phyloP scores from a whole-genome alignment of 2,113 vertebrate genomes.

The Cyphomyrus plagiostoma region DNA sequence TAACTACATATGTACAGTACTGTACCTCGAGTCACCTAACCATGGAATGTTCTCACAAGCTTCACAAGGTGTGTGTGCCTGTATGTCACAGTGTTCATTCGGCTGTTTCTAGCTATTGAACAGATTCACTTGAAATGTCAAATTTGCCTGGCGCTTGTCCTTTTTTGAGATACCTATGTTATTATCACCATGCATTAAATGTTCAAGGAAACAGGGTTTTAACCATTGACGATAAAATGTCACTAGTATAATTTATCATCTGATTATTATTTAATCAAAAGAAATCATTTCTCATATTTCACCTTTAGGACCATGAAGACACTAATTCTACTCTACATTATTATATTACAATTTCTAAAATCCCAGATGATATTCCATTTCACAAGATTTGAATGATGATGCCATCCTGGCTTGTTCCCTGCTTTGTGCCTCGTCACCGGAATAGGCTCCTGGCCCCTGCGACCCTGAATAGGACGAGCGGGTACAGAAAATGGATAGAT shows the following conservation, averaged over 20 bases:
- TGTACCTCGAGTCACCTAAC: slow-evolving; percentile 5
- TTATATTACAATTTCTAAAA: not conserved
- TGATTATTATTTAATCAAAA: too few relatives aligned
- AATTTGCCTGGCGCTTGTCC: not conserved
- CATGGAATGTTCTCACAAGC: not conserved
- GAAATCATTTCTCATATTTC: too few relatives aligned
- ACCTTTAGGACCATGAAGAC: too few relatives aligned
- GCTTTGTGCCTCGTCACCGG: too few relatives aligned
- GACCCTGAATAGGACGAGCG: not conserved
- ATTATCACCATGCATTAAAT: too few relatives aligned
- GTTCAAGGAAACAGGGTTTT: too few relatives aligned
- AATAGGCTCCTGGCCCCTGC: not conserved
- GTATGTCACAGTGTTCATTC: slow-evolving; percentile 31
- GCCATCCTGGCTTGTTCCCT: not conserved
- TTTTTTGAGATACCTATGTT: not conserved
- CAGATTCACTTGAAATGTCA: not conserved
- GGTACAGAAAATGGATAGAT: not conserved
- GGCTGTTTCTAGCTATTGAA: not conserved
- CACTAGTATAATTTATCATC: too few relatives aligned
- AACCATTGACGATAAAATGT: too few relatives aligned
- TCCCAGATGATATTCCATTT: not conserved
- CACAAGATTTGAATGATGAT: not conserved
- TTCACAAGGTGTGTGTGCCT: not conserved
- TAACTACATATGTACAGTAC: slow-evolving; percentile 39
- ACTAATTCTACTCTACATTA: not conserved